Evolutionary conservation across 2,888 invertebrate species (phyloP).

Genomic region (Galerucella pusilla): DNA sequence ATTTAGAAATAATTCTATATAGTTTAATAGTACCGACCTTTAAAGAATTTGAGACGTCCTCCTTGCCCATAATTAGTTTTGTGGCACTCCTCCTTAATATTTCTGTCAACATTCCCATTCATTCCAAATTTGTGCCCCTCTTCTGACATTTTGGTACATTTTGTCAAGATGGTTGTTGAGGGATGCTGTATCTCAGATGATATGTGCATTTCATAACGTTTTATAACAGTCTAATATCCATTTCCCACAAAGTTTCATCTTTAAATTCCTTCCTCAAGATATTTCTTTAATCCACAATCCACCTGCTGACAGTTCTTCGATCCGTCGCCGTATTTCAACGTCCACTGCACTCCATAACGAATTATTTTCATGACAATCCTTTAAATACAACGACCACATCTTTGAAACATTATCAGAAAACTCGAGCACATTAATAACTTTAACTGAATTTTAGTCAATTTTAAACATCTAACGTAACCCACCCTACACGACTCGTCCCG

Average conservation of each 20-base stretch:
- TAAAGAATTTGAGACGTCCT: constrained; percentile 83
- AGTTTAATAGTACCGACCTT: constrained; percentile 67
- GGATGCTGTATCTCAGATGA: constrained; percentile 66
- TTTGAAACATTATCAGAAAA: constrained; percentile 40
- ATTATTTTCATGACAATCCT: constrained; percentile 46
- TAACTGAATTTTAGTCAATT: constrained; percentile 51
- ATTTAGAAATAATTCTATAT: not conserved
- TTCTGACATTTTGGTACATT: constrained; percentile 76
- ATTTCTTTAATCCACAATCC: constrained; percentile 57
- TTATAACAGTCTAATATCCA: constrained; percentile 65
- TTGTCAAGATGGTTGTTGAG: constrained; percentile 76
- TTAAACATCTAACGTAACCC: constrained; percentile 46
- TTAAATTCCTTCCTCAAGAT: constrained; percentile 54
- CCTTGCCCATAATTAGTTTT: constrained; percentile 68
- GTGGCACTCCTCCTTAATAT: constrained; percentile 66
- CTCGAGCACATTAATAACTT: constrained; percentile 48
- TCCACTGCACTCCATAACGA: constrained; percentile 52
- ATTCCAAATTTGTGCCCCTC: constrained; percentile 79
- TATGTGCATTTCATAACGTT: constrained; percentile 76
- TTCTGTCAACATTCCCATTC: constrained; percentile 76
- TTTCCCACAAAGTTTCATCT: constrained; percentile 66
- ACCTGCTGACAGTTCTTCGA: constrained; percentile 62
- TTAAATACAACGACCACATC: constrained; percentile 46
- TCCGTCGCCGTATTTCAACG: constrained; percentile 56
- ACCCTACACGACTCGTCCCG: constrained; percentile 52